Conservation (phyloP, 2,113 vertebrate genomes). For the Ptychochromis oligacanthus region DNA sequence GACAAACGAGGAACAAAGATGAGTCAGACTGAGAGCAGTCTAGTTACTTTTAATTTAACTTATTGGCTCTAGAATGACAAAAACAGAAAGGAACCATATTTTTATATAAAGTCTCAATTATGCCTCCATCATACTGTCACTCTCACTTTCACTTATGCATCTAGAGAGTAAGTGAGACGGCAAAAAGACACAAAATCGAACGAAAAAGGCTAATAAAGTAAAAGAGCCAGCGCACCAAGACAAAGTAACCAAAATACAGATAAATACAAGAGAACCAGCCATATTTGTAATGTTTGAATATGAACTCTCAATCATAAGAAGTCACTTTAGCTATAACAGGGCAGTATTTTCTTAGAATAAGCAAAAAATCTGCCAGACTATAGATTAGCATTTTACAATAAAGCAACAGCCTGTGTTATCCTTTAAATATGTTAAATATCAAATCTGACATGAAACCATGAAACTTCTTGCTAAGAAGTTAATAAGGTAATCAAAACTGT, state of each 20-base stretch:
- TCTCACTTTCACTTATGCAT: background rate
- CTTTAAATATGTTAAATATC: background rate
- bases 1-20: conserved; percentile 6
- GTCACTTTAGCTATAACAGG: background rate
- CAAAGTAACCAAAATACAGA: background rate
- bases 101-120: conserved; percentile 30
- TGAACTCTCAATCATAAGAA: background rate
- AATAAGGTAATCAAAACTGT: background rate
- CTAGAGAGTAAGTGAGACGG: background rate
- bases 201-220: background rate
- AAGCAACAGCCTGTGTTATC: background rate
- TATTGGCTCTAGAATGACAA: background rate
- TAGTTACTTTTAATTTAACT: conserved; percentile 13
- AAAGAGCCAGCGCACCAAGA: background rate
- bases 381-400: background rate
- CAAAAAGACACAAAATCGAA: background rate
- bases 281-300: background rate
- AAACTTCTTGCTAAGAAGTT: background rate
- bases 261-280: background rate
- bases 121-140: background rate
- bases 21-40: background rate
- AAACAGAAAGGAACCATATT: background rate
- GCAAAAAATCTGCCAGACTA: background rate
- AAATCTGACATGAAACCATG: background rate
- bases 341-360: background rate